Evolutionary conservation across 2,113 vertebrate species (phyloP), one percentile per base, ranked within the genome.

Genomic region (Macrotis lagotis): DNA sequence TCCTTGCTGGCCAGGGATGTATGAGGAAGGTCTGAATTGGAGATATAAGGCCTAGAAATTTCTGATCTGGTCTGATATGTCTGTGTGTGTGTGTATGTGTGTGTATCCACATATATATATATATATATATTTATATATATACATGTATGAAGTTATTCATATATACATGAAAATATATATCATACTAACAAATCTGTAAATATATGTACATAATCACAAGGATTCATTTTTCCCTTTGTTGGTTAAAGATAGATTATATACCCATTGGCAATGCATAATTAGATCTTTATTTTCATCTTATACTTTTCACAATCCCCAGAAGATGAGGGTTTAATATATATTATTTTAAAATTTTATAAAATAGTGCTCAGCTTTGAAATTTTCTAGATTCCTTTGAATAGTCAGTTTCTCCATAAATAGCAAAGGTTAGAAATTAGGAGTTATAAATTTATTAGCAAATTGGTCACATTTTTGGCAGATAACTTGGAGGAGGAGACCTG

Each of bases 361-460:
- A 92, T 48, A 92, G 0, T 89, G 48, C 91, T 96, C 44, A 89
- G 24, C 1, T 89, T 96, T 95, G 93, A 89, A 92, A 89, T 48
- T 96, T 90, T 94, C 93, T 91, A 50, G 74, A 90, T 53, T 89
- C 49, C 74, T 88, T 25, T 91, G 90, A 96, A 91, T 50, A 96
- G 74, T 49, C 24, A 26, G 50, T 91, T 97, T 28, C 90, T 94
- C 28, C 8, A 88, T 4, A 88, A 50, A 11, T 8, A 51, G 48
- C 92, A 95, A 91, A 94, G 25, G 28, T 74, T 89, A 6, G 22
- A 91, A 55, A 95, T 91, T 51, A 83, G 37, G 90, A 74, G 5
- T 1, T 49, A 94, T 96, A 94, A 93, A 88, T 95, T 92, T 96
- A 51, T 9, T 50, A 49, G 28, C 14, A 91, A 93, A 94, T 52